These are phyloP conservation scores for Leptinotarsa undecemlineata DNA, from an alignment of 1,140 invertebrate species.

Conservation along the genomic window DNA sequence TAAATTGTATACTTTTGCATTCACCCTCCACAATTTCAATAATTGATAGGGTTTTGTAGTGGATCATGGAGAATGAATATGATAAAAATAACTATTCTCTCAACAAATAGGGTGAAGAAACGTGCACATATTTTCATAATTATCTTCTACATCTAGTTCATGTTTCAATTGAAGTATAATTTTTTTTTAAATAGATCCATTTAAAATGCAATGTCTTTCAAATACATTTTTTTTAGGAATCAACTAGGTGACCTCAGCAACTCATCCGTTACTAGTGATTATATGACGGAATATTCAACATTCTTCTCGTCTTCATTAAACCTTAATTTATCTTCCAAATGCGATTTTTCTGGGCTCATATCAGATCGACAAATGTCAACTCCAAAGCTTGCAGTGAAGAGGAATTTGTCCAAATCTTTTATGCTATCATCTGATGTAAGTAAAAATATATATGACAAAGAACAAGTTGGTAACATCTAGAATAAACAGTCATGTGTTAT, in stretches of 20 bases:
- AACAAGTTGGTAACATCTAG: no score
- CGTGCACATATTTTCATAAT: no score
- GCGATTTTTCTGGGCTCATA: constrained; percentile 10
- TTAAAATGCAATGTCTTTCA: background rate
- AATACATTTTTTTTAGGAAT: background rate
- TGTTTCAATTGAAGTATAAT: no score
- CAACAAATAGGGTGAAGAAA: no score
- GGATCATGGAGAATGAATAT: no score
- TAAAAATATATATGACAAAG: background rate
- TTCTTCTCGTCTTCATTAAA: constrained; percentile 24
- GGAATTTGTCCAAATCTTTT: constrained; percentile 38
- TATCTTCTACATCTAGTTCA: no score
- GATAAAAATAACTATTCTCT: no score
- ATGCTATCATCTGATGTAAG: constrained; percentile 27
- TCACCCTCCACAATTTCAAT: no score
- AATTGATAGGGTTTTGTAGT: no score
- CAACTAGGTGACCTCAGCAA: constrained; percentile 22
- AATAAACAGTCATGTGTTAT: no score
- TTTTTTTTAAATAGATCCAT: no score
- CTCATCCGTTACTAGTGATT: constrained; percentile 19
- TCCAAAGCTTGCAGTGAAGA: constrained; percentile 34
- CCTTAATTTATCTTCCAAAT: constrained; percentile 16
- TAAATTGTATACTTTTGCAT: no score
- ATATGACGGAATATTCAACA: constrained; percentile 19
- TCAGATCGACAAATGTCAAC: constrained; percentile 32